Evolutionary conservation across 2,797 vertebrate species (phyloP), one percentile per base, ranked within the genome.

Genomic region (Chaunax sp.): DNA sequence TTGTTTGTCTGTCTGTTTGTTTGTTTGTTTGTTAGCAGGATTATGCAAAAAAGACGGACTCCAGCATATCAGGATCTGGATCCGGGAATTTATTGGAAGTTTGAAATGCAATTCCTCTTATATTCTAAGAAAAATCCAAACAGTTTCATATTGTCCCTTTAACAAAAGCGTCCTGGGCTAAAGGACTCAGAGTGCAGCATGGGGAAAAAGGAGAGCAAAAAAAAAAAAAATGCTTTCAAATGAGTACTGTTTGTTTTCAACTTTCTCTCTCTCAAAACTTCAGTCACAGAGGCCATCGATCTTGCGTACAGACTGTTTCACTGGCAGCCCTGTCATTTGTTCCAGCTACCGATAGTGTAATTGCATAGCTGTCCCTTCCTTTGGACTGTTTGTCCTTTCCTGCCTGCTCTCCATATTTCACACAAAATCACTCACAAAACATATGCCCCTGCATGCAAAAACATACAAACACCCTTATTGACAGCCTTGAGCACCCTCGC

Each of bases 271-370:
- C 65, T 73, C 54, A 63, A 72, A 61, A 23, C 45, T 82, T 68
- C 52, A 72, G 49, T 69, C 69, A 38, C 19, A 50, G 58, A 66
- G 18, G 37, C 19, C 71, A 72, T 75, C 40, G 33, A 74, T 78
- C 66, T 62, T 23, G 18, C 49, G 63, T 20, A 54, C 61, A 28
- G 56, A 77, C 80, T 65, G 72, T 83, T 78, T 69, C 41, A 75
- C 75, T 61, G 68, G 54, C 35, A 67, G 67, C 64, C 72, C 64
- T 83, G 75, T 88, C 69, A 80, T 83, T 88, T 84, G 73, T 75
- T 61, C 74, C 64, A 37, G 73, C 71, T 72, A 66, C 65, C 76
- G 52, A 10, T 63, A 20, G 72, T 70, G 54, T 82, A 78, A 79
- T 75, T 80, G 69, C 71, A 77, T 63, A 80, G 65, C 71, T 72